phyloP scores from a whole-genome alignment of 2,888 invertebrate genomes.

The Cantharis flavilabris region DNA sequence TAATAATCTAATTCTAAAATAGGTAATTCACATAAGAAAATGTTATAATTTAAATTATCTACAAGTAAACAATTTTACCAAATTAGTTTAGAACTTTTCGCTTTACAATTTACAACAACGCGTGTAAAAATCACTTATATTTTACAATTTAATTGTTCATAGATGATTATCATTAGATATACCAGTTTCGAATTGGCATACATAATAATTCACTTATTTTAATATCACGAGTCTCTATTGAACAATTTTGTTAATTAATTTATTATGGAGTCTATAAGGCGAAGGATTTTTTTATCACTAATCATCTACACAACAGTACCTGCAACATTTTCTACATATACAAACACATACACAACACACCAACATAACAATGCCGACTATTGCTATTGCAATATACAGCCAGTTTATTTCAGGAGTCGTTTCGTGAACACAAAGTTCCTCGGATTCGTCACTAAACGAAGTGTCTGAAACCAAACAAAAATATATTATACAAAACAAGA shows the following conservation, averaged over 20 bases:
- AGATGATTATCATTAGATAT: conserved; percentile 17
- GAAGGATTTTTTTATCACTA: conserved; percentile 24
- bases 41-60: conserved; percentile 20
- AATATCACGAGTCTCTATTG: conserved; percentile 29
- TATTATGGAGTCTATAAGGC: conserved; percentile 19
- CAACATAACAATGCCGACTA: conserved; percentile 43
- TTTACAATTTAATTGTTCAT: conserved; percentile 19
- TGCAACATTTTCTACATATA: conserved; percentile 51
- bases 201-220: conserved; percentile 23
- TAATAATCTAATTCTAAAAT: conserved; percentile 22
- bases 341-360: conserved; percentile 52
- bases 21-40: conserved; percentile 13
- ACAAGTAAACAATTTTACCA: conserved; percentile 27
- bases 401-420: conserved; percentile 49
- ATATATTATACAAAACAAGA: neutral
- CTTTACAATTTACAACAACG: conserved; percentile 31
- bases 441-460: conserved; percentile 71
- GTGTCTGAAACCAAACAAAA: conserved; percentile 40
- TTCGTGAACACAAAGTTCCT: conserved; percentile 66
- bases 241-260: conserved; percentile 18
- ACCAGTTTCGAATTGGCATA: conserved; percentile 15
- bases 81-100: conserved; percentile 31
- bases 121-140: conserved; percentile 29
- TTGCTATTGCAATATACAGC: conserved; percentile 49
- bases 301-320: conserved; percentile 49